Conservation (phyloP, 2,888 invertebrate species). For the Dolomedes plantarius region DNA sequence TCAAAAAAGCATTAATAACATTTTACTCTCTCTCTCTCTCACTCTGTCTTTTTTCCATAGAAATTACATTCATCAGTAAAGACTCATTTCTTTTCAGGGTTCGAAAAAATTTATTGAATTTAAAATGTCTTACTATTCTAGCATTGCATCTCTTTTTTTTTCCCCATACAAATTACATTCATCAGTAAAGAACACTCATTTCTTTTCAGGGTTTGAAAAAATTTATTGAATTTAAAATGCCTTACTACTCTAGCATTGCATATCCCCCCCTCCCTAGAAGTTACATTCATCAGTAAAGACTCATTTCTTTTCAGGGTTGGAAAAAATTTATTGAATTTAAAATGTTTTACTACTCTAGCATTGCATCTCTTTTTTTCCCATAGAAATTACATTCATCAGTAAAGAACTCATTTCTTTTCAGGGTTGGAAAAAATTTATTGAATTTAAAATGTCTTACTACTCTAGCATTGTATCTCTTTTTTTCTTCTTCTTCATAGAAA, state of each 20-base stretch:
- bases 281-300: too few relatives aligned
- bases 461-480: slow-evolving; percentile 82
- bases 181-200: too few relatives aligned
- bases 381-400: too few relatives aligned
- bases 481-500: too few relatives aligned
- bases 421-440: slow-evolving; percentile 87
- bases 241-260: slow-evolving; percentile 80
- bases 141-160: slow-evolving; percentile 84
- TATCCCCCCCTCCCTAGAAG: too few relatives aligned
- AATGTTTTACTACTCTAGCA: slow-evolving; percentile 78
- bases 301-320: slow-evolving; percentile 80
- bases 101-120: slow-evolving; percentile 91
- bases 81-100: slow-evolving; percentile 75
- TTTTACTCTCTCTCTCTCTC: slow-evolving; percentile 77
- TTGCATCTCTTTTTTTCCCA: slow-evolving; percentile 85
- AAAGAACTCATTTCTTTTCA: slow-evolving; percentile 73
- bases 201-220: slow-evolving; percentile 82
- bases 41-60: too few relatives aligned
- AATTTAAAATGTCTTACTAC: slow-evolving; percentile 83
- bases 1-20: too few relatives aligned
- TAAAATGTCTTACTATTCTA: slow-evolving; percentile 80
- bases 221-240: slow-evolving; percentile 87
- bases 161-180: too few relatives aligned
- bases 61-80: too few relatives aligned
- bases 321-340: slow-evolving; percentile 90